Evolutionary conservation across 2,888 invertebrate species (phyloP).

Genomic region (Sipha maydis): DNA sequence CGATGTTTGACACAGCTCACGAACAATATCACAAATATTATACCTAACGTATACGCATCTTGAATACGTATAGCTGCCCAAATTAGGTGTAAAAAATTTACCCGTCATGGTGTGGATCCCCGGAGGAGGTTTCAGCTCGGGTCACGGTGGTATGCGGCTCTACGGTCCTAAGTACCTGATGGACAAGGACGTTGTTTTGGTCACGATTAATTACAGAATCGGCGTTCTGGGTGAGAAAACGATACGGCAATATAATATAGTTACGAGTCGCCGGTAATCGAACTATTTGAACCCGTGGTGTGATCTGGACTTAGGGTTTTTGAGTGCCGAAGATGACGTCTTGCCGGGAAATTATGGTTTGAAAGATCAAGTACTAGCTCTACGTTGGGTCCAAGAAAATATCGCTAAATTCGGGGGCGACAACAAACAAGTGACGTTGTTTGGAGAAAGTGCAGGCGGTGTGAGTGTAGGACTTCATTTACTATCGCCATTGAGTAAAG

Average conservation of each 20-base stretch:
- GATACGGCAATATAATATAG: background rate
- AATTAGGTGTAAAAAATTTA: constrained; percentile 51
- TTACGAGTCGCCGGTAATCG: background rate
- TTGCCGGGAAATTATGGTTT: constrained; percentile 61
- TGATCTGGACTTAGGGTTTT: constrained; percentile 28
- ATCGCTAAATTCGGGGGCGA: constrained; percentile 61
- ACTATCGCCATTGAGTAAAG: constrained; percentile 62
- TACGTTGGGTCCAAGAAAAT: constrained; percentile 28
- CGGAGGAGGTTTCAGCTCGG: constrained; percentile 69
- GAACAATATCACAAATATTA: background rate
- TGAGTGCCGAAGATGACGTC: constrained; percentile 53
- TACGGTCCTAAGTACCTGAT: constrained; percentile 64
- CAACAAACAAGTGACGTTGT: constrained; percentile 54
- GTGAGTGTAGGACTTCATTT: constrained; percentile 61
- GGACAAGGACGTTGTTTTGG: constrained; percentile 63
- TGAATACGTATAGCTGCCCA: background rate
- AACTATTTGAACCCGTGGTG: background rate
- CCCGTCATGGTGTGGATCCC: constrained; percentile 71
- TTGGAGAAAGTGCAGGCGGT: constrained; percentile 61
- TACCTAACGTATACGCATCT: background rate
- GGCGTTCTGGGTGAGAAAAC: constrained; percentile 63
- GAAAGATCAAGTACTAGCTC: constrained; percentile 44
- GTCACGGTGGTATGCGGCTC: constrained; percentile 36
- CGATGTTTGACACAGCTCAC: too few species aligned
- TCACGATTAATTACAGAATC: constrained; percentile 64